Conservation (phyloP, 2,888 invertebrate species). For the Diarsia mendica region DNA sequence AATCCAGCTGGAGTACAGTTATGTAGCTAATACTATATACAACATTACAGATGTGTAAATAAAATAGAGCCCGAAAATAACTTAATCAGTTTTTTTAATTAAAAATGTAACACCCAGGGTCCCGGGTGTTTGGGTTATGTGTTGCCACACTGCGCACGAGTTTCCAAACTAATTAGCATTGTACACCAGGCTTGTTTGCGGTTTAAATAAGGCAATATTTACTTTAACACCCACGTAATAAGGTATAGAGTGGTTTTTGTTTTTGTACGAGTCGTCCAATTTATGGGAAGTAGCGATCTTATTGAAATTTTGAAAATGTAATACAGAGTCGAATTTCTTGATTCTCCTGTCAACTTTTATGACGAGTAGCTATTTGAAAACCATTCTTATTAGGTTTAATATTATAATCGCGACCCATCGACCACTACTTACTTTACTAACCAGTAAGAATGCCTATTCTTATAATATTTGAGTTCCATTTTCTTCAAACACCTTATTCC, state of each 20-base stretch:
- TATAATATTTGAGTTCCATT: background rate
- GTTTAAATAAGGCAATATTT: constrained; percentile 48
- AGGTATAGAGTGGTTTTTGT: constrained; percentile 23
- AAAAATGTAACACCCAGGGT: constrained; percentile 19
- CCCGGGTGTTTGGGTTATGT: constrained; percentile 14
- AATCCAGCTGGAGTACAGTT: background rate
- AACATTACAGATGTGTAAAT: background rate
- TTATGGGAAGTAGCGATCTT: background rate
- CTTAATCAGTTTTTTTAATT: background rate
- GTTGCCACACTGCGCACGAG: constrained; percentile 53
- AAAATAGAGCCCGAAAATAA: background rate
- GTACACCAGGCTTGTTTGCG: constrained; percentile 15
- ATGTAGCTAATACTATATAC: background rate
- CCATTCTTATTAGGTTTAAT: background rate
- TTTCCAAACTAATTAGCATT: constrained; percentile 53
- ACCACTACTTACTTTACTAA: background rate
- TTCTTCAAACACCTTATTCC: background rate
- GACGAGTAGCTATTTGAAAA: background rate
- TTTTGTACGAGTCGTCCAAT: constrained; percentile 26
- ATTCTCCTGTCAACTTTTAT: background rate
- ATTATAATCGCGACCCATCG: too few relatives aligned
- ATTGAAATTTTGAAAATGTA: background rate
- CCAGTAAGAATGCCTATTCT: background rate
- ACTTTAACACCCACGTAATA: constrained; percentile 48
- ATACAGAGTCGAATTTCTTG: background rate